phyloP scores from a whole-genome alignment of 2,888 invertebrate genomes.

The Lithophane semibrunnea region DNA sequence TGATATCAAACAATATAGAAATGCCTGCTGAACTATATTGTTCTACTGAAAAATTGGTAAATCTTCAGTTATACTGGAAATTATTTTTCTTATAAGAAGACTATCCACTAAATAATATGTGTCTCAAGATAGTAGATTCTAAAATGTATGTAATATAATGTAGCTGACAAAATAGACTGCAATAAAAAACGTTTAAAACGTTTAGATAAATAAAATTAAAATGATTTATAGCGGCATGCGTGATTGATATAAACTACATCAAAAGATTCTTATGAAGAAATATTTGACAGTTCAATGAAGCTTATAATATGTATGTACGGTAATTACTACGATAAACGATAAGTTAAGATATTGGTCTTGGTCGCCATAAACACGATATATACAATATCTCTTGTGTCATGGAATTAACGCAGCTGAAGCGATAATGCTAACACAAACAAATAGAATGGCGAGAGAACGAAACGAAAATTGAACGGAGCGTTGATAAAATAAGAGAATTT shows the following conservation, averaged over 20 bases:
- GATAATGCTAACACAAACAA: slow-evolving; percentile 84
- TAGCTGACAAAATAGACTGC: slow-evolving; percentile 35
- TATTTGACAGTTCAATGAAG: slow-evolving; percentile 43
- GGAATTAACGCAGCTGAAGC: slow-evolving; percentile 77
- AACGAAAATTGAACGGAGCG: slow-evolving; percentile 89
- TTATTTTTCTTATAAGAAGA: neutral
- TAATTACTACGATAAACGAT: slow-evolving; percentile 22
- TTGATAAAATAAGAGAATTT: slow-evolving; percentile 90
- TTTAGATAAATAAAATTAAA: slow-evolving; percentile 45
- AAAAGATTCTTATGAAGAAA: slow-evolving; percentile 37
- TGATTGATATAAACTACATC: slow-evolving; percentile 37
- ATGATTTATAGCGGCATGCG: slow-evolving; percentile 42
- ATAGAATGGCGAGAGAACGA: slow-evolving; percentile 84
- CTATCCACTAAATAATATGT: neutral
- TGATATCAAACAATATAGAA: neutral
- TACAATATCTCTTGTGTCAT: slow-evolving; percentile 66
- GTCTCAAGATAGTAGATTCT: slow-evolving; percentile 10
- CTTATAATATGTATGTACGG: slow-evolving; percentile 28
- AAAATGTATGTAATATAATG: slow-evolving; percentile 4
- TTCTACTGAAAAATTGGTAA: neutral
- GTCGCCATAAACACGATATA: slow-evolving; percentile 34
- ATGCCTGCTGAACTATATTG: neutral
- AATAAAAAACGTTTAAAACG: slow-evolving; percentile 49
- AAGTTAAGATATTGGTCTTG: slow-evolving; percentile 32
- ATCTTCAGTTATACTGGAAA: neutral